Percentiles rank a stretch among this genome's conserved stretches.
Evolutionary conservation across 2,797 vertebrate genomes (phyloP).

Genomic region (Clarias platycephalus): DNA sequence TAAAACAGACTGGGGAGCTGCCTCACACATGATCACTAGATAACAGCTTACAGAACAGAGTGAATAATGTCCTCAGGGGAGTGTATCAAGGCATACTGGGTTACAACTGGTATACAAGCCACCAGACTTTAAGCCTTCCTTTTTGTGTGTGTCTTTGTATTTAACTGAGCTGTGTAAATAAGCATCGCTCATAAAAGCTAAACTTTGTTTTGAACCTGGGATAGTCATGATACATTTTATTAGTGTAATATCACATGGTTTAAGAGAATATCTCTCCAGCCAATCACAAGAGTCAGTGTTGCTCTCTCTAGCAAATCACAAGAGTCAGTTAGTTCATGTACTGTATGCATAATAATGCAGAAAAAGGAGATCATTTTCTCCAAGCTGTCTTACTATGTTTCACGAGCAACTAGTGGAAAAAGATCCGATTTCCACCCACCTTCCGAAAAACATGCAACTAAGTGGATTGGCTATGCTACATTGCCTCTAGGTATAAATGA

Average conservation of each 20-base stretch:
- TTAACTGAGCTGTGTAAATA: not conserved
- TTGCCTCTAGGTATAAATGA: not conserved
- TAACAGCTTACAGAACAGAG: not conserved
- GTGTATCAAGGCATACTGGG: not conserved
- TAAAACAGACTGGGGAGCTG: not conserved
- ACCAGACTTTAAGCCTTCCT: not conserved
- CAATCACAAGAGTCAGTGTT: not conserved
- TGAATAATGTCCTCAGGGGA: not conserved
- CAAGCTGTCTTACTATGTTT: not conserved
- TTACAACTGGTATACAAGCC: not conserved
- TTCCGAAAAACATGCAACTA: not conserved
- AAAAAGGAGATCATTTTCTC: not conserved
- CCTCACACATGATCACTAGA: not conserved
- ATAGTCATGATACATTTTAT: not conserved
- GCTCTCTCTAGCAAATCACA: not conserved
- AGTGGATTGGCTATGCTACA: not conserved
- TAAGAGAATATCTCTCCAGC: not conserved
- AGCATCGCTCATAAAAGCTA: not conserved
- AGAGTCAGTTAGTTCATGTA: not conserved
- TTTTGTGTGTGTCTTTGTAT: not conserved
- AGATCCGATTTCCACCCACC: not conserved
- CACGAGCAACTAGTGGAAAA: not conserved
- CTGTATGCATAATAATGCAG: not conserved
- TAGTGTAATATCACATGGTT: not conserved
- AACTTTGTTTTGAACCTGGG: not conserved